Evolutionary conservation across 1,140 invertebrate genomes (phyloP), one percentile per base, ranked within the genome.

Genomic region (Holotrichia oblita): DNA sequence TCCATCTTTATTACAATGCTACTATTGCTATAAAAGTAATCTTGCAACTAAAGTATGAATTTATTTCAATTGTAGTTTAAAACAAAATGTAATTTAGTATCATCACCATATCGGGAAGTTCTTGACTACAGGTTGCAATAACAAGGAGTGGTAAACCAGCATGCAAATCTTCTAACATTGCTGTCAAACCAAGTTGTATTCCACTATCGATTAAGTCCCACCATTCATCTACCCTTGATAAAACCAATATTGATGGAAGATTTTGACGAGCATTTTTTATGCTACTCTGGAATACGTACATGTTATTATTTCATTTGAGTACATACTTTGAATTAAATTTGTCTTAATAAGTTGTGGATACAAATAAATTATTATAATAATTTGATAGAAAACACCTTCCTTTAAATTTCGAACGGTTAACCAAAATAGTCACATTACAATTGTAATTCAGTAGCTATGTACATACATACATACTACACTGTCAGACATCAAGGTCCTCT

Each of bases 191-290:
- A 3, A 87, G 84, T 59, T 89, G 87, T 8, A 87, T 85, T 6
- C 85, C 83, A 76, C 88, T 87, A 7, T 89, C 87, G 0, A 90
- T 87, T 48, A 88, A 78, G 44, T 87, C 81, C 89, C 89, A 90
- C 89, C 89, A 90, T 20, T 88, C 84, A 76, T 89, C 83, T 40
- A 90, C 84, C 79, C 88, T 86, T 14, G 89, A 88, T 7, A 90
- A 81, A 73, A 90, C 88, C 10, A 90, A 83, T 40, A 90, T 80
- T 0, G 88, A 88, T 0, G 89, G 89, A 72, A 89, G 80, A 40
- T 87, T 88, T 64, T 86, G 85, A 24, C 86, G 84, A 1, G 87
- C 86, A 79, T 82, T 86, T 79, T 86, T 87, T 6, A 89, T 79
- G 81, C 79, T 85, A 85, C 87, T 88, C 59, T 78, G 69, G 34